phyloP scores from a whole-genome alignment of 2,797 vertebrate genomes.

The Columba guinea region DNA sequence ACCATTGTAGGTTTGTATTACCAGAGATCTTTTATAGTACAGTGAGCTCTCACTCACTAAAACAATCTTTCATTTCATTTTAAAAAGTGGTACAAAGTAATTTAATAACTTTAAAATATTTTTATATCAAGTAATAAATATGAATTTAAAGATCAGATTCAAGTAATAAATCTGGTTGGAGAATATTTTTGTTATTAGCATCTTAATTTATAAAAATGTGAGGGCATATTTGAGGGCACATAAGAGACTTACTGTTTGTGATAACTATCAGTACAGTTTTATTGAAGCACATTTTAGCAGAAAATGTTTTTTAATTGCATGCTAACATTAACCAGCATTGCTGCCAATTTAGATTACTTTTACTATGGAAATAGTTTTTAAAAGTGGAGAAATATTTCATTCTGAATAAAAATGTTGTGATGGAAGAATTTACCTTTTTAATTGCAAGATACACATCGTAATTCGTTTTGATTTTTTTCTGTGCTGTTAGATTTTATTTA shows the following conservation, averaged over 20 bases:
- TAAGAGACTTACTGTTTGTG: neutral
- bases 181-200: neutral
- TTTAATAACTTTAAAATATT: neutral
- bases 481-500: neutral
- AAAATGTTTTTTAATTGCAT: neutral
- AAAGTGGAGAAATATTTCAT: neutral
- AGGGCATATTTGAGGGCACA: neutral
- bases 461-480: neutral
- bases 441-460: neutral
- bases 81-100: neutral
- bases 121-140: neutral
- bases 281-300: neutral
- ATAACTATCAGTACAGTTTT: neutral
- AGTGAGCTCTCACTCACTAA: neutral
- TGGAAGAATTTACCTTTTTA: neutral
- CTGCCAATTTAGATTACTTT: neutral
- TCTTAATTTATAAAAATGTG: neutral
- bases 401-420: neutral
- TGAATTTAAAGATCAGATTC: neutral
- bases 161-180: neutral
- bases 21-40: neutral
- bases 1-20: neutral
- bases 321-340: neutral
- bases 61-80: neutral
- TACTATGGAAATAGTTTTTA: neutral